Evolutionary conservation across 2,888 invertebrate genomes (phyloP), one percentile per base, ranked within the genome.

Genomic region (Belgica antarctica): DNA sequence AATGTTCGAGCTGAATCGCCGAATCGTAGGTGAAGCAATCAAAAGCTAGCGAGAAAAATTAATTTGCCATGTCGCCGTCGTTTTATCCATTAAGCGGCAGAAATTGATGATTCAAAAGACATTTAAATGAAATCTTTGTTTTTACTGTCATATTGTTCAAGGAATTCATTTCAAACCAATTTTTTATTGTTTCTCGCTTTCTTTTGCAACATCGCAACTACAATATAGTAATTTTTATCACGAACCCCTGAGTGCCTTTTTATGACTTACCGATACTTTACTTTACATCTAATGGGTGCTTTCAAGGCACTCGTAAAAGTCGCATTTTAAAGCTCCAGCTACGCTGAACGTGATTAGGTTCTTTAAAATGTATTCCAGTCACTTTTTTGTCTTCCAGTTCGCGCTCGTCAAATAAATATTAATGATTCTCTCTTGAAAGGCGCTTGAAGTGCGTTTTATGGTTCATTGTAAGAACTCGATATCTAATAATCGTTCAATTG

Each of bases 351-450:
- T 65, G 65, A 65, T 65, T 65, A 65, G 65, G 47, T 65, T 65
- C 34, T n/a, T 10, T 15, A 12, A 36, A 22, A 15, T 7, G 17
- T 62, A n/a, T n/a, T n/a, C n/a, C n/a, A n/a, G n/a, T 31, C 62
- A 24, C 15, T 22, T 52, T 62, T 62, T 36, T 62, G 34, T 36
- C 24, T 17, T 36, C 1, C 36, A 15, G 15, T 36, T 36, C 24
- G 34, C 62, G 34, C 22, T 62, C 62, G 28, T 41, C 25, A 65
- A 65, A 65, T 65, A 65, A 65, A 65, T 65, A 65, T 65, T 65
- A 65, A 65, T 65, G 65, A 65, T n/a, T 19, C 17, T 27, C 19
- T 62, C 36, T 47, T 65, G 65, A 65, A 65, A 47, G n/a, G 63
- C 63, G 25, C 27, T 65, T 46, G 65, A 65, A 65, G 27, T 65